Evolutionary conservation across 2,888 invertebrate genomes (phyloP).

Genomic region (Clepsis dumicolana): DNA sequence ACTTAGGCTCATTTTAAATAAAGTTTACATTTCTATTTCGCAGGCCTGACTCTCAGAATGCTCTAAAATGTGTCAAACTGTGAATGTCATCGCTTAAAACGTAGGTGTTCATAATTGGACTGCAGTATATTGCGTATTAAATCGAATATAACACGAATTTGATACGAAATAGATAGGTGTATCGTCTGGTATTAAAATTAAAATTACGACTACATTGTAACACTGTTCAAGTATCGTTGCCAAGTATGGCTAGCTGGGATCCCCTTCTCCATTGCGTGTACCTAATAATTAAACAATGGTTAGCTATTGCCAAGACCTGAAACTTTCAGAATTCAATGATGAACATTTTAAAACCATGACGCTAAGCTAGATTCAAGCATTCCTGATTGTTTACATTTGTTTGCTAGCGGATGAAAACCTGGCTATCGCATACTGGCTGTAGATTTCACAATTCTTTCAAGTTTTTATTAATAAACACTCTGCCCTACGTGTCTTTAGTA

Average conservation of each 20-base stretch:
- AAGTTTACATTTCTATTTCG: not conserved
- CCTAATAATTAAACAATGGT: too few relatives aligned
- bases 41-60: conserved; percentile 27
- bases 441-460: not conserved
- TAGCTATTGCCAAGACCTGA: too few relatives aligned
- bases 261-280: not conserved
- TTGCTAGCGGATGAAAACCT: not conserved
- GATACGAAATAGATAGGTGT: conserved; percentile 42
- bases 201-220: not conserved
- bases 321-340: not conserved
- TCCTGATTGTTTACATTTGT: not conserved
- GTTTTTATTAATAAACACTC: too few relatives aligned
- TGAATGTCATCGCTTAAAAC: conserved; percentile 32
- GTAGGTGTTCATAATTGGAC: conserved; percentile 40
- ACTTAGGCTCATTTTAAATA: not conserved
- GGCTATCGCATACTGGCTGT: not conserved
- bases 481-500: conserved; percentile 10
- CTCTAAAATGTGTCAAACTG: conserved; percentile 34
- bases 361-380: not conserved
- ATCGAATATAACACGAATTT: conserved; percentile 40
- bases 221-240: not conserved
- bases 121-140: conserved; percentile 37
- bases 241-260: not conserved
- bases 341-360: too few relatives aligned
- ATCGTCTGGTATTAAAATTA: conserved; percentile 32